These are phyloP conservation scores for Heliocidaris tuberculata DNA, from an alignment of 35 echinoderm and acorn worm species.

Conservation along the genomic window DNA sequence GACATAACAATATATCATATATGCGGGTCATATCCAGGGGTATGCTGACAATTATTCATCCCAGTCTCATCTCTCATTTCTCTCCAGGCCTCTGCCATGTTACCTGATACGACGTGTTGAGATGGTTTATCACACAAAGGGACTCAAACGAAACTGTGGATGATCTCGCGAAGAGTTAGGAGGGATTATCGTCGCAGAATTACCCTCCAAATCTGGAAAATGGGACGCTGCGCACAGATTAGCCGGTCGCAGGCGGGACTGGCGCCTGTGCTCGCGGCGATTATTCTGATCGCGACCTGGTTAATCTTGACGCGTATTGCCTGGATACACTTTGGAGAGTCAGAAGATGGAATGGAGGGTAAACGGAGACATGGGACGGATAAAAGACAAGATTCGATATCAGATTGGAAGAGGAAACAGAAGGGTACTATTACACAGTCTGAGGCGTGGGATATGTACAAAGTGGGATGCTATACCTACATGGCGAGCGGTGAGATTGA, in stretches of 20 bases:
- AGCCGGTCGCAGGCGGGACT: neutral
- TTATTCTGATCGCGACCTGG: constrained; percentile 27
- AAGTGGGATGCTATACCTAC: constrained; percentile 28
- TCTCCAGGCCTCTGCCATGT: neutral
- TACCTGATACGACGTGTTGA: neutral
- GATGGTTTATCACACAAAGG: neutral
- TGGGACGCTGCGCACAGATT: constrained; percentile 17
- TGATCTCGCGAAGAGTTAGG: constrained; percentile 1
- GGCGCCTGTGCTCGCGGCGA: constrained; percentile 31
- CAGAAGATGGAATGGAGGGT: neutral
- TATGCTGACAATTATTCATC: neutral
- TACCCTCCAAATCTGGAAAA: constrained; percentile 12
- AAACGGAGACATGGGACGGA: neutral
- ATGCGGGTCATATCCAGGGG: neutral
- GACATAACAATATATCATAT: neutral
- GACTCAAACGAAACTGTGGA: neutral
- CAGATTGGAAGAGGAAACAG: constrained; percentile 36
- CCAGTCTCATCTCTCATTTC: neutral
- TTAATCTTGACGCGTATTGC: constrained; percentile 5
- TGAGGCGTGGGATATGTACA: constrained; percentile 31
- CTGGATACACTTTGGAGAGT: constrained; percentile 28
- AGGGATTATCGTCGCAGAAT: constrained; percentile 8
- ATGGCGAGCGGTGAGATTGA: constrained; percentile 19
- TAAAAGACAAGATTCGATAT: constrained; percentile 13
- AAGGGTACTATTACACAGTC: constrained; percentile 19